These are phyloP conservation scores for Euplagia quadripunctaria DNA, from an alignment of 2,888 invertebrate species.

Conservation along the genomic window DNA sequence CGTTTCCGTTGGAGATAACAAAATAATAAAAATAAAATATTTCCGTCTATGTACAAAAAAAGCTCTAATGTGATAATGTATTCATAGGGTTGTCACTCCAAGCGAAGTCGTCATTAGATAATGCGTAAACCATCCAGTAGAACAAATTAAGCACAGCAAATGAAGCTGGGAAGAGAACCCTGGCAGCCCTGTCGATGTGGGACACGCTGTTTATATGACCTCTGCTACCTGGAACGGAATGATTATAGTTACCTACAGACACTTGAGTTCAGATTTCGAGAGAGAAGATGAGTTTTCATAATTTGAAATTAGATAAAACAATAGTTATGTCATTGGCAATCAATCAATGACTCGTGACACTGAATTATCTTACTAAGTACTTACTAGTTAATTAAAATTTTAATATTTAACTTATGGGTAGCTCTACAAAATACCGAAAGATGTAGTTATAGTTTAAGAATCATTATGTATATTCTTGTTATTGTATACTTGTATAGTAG, in stretches of 20 bases:
- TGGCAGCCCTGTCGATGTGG: constrained; percentile 93
- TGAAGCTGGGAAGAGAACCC: constrained; percentile 94
- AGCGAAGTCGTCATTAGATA: constrained; percentile 92
- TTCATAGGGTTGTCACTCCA: constrained; percentile 91
- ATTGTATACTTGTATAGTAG: no score
- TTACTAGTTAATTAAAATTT: no score
- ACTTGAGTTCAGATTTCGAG: neutral
- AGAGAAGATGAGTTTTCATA: neutral
- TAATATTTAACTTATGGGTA: no score
- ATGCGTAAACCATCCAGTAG: constrained; percentile 96
- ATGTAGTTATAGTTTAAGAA: no score
- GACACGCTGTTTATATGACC: constrained; percentile 95
- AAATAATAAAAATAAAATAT: neutral
- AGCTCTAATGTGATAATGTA: constrained; percentile 78
- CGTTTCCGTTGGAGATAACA: neutral
- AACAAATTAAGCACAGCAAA: constrained; percentile 95
- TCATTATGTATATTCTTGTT: no score
- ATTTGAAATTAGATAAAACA: neutral
- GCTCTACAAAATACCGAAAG: no score
- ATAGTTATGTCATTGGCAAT: neutral
- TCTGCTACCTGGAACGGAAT: constrained; percentile 70
- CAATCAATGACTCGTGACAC: neutral
- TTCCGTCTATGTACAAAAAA: neutral
- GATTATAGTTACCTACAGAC: neutral
- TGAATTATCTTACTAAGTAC: no score